Base-by-base conservation (phyloP, 1,140 invertebrate species). In the Sweltsa coloradensis region DNA sequence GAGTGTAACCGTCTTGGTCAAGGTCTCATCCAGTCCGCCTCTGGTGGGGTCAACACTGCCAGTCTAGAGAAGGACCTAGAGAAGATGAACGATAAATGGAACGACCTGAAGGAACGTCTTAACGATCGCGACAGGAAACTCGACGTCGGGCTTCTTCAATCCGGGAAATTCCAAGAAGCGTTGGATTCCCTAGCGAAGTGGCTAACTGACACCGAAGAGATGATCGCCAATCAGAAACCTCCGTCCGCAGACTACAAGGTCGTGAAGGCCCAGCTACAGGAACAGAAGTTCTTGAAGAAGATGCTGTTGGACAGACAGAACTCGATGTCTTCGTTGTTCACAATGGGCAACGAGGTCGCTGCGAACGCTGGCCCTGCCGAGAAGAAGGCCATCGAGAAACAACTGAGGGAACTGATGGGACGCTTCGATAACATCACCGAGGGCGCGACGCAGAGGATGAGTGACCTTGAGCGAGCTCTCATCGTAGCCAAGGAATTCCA, bases 231-330 rank as follows among this genome's bases (percentile, higher is more conserved):
- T 67, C 94, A 98, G 68, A 93, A 95, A 66, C 80, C 93, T 31
- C 92, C 93, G 9, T 95, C 92, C 1, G 88, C 89, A 4, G 95
- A 98, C 59, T 95, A 94, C 64, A 97, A 97, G 66, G 94, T 97
- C 0, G 89, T 95, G 1, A 97, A 97, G 61, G 92, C 90, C 1
- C 92, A 97, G 60, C 59, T 96, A 11, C 91, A 96, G 66, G 92
- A 95, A 60, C 89, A 92, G 59, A 94, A 94, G 72, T 96, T 97
- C 76, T 68, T 97, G 41, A 90, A 90, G 63, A 97, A 97, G 64
- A 92, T 97, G 87, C 67, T 99, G 23, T 63, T 89, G 57, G 95
- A 98, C 63, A 76, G 94, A 34, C 86, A 93, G 63, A 83, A 85
- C 57, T 94, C 89, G 0, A 91, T 97, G 76, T 84, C 85, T 1